Conservation (phyloP, 1,140 invertebrate genomes). For the Meloidogyne exigua region DNA sequence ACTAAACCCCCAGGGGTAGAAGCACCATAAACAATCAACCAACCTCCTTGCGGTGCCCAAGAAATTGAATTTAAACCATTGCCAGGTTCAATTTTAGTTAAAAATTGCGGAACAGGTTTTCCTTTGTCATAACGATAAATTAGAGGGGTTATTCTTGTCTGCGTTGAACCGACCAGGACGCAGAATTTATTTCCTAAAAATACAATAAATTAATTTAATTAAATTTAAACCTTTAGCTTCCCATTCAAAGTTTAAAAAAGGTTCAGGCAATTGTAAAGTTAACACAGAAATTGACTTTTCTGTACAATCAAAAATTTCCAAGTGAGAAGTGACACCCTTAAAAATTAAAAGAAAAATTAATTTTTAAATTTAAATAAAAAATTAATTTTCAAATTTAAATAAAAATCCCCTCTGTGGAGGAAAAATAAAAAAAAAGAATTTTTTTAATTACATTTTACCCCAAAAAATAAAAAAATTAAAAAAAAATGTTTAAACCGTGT, state of each 20-base stretch:
- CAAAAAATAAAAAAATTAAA: background rate
- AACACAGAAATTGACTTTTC: slow-evolving; percentile 97
- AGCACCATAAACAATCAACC: slow-evolving; percentile 57
- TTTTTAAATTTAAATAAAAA: slow-evolving; percentile 19
- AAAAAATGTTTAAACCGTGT: slow-evolving; percentile 70
- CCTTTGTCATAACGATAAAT: slow-evolving; percentile 55
- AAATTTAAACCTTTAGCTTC: slow-evolving; percentile 80
- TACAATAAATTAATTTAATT: background rate
- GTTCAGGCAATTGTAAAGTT: slow-evolving; percentile 70
- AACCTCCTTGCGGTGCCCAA: slow-evolving; percentile 55
- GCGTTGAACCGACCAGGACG: slow-evolving; percentile 51
- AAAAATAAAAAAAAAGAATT: slow-evolving; percentile 47
- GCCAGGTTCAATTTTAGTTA: slow-evolving; percentile 59
- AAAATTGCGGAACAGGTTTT: slow-evolving; percentile 52
- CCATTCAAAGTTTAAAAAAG: slow-evolving; percentile 93
- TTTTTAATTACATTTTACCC: background rate
- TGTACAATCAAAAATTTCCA: slow-evolving; percentile 87
- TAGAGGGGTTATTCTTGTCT: slow-evolving; percentile 54
- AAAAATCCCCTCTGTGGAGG: too few relatives aligned
- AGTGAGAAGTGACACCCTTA: slow-evolving; percentile 93
- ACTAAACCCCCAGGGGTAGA: slow-evolving; percentile 52
- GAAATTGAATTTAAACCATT: slow-evolving; percentile 55
- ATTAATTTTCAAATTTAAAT: too few relatives aligned
- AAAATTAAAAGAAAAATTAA: slow-evolving; percentile 48
- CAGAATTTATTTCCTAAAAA: slow-evolving; percentile 58